A percentile compares a stretch with the other conserved stretches of the same genome.
These are phyloP conservation scores for Psittacula cyanocephala DNA, from an alignment of 2,113 vertebrate genomes.

Conservation along the genomic window DNA sequence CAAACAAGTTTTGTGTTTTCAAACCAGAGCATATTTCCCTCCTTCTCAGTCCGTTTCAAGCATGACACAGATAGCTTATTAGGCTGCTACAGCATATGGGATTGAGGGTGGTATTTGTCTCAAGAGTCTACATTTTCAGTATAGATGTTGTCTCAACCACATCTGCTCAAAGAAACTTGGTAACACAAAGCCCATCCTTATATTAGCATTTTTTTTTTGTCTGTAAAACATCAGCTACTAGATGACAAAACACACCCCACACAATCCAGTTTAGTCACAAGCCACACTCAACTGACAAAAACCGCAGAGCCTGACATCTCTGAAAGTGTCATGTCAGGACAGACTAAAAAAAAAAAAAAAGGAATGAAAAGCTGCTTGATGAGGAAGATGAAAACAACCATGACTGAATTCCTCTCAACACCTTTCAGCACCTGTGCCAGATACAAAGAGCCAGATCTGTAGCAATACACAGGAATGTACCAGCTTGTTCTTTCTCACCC, in stretches of 20 bases:
- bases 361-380: background rate
- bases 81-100: accelerated
- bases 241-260: background rate
- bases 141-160: background rate
- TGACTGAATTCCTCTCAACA: background rate
- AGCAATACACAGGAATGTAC: accelerated
- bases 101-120: background rate
- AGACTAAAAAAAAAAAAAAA: background rate
- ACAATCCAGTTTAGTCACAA: background rate
- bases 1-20: background rate
- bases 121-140: background rate
- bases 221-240: background rate
- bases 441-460: background rate
- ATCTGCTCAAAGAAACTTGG: background rate
- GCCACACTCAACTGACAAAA: background rate
- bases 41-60: background rate
- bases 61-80: background rate
- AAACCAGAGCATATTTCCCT: background rate
- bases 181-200: accelerated
- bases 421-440: background rate
- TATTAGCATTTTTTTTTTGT: background rate
- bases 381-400: background rate
- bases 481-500: constrained; percentile 18
- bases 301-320: too few species aligned
- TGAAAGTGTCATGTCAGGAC: background rate